Percentiles rank a stretch among this genome's conserved stretches.
phyloP scores from a whole-genome alignment of 2,797 vertebrate genomes.

The Acropternis orthonyx region DNA sequence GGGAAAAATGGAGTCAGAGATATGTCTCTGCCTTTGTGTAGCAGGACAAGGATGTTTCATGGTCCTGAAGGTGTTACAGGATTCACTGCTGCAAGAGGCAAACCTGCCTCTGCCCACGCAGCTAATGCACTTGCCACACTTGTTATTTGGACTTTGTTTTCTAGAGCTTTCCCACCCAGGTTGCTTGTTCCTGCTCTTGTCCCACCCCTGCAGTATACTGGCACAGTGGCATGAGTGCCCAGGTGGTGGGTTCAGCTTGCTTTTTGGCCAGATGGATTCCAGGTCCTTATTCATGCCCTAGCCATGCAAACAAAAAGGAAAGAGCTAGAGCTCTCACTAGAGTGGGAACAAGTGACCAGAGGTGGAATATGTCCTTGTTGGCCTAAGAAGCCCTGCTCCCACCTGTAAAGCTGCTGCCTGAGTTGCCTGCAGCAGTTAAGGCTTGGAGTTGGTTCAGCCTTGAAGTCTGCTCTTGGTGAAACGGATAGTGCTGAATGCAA shows the following conservation, averaged over 20 bases:
- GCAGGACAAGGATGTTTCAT: background rate
- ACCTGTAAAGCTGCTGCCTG: background rate
- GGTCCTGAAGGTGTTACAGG: background rate
- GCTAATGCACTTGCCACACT: background rate
- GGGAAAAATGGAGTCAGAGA: background rate
- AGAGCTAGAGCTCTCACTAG: background rate
- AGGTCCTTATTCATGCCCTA: background rate
- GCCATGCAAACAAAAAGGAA: background rate
- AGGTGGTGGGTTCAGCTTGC: background rate
- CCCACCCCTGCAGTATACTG: background rate
- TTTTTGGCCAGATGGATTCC: background rate
- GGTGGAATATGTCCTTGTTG: background rate
- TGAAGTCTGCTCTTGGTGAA: conserved; percentile 7
- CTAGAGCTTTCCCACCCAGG: background rate
- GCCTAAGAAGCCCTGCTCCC: background rate
- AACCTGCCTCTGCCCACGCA: background rate
- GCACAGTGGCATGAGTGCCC: accelerated
- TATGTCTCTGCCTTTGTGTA: accelerated
- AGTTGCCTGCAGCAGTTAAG: conserved; percentile 11
- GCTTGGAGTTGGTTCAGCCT: conserved; percentile 35
- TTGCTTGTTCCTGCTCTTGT: background rate
- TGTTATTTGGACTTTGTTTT: background rate
- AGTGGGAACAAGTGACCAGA: background rate
- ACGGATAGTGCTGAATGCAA: conserved; percentile 13
- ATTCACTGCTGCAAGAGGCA: background rate